Evolutionary conservation across 2,113 vertebrate species (phyloP).

Genomic region (Myotis brandtii): DNA sequence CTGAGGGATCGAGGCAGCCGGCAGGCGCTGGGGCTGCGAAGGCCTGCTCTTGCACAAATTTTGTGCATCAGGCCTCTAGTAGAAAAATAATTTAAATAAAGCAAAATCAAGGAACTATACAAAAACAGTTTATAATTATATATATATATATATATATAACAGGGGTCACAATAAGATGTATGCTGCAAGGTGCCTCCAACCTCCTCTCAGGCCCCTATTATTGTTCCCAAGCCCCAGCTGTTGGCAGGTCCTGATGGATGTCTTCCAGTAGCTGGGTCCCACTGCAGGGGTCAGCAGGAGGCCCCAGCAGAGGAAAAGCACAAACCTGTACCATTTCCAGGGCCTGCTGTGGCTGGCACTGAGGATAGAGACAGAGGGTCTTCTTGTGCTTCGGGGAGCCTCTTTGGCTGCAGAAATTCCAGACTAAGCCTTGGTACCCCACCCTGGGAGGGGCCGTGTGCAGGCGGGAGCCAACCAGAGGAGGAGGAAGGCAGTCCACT

Average conservation of each 20-base stretch:
- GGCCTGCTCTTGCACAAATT: no score
- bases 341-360: not conserved
- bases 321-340: not conserved
- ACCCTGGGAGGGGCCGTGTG: constrained; percentile 49
- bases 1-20: no score
- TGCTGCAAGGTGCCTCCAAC: not conserved
- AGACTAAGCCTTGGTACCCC: not conserved
- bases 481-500: not conserved
- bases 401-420: not conserved
- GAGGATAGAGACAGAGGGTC: not conserved
- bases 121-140: constrained; percentile 3
- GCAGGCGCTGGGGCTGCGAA: no score
- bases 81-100: not conserved
- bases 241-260: not conserved
- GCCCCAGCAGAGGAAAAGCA: not conserved
- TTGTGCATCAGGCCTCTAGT: no score
- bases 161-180: not conserved
- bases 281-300: not conserved
- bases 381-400: not conserved
- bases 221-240: not conserved
- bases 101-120: not conserved
- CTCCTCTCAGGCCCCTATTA: not conserved
- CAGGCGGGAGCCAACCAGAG: not conserved
- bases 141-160: not conserved
- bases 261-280: not conserved